Evolutionary conservation across 2,888 invertebrate genomes (phyloP).

Genomic region (Scrobipalpa costella): DNA sequence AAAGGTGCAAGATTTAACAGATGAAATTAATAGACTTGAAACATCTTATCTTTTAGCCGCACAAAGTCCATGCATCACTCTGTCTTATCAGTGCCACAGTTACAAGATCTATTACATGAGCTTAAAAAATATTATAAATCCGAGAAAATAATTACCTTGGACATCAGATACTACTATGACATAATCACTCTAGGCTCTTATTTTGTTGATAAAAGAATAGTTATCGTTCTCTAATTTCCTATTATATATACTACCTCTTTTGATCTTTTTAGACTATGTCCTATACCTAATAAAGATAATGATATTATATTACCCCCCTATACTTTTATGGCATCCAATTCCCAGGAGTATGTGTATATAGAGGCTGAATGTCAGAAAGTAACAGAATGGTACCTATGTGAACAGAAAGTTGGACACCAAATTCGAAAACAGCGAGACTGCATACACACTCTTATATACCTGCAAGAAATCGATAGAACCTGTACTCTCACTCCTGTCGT

Average conservation of each 20-base stretch:
- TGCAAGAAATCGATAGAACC: slow-evolving; percentile 19
- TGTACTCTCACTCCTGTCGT: slow-evolving; percentile 22
- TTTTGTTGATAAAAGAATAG: slow-evolving; percentile 13
- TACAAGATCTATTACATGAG: too few relatives aligned
- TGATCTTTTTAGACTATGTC: background rate
- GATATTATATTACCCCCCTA: slow-evolving; percentile 11
- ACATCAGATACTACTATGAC: slow-evolving; percentile 10
- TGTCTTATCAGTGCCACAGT: slow-evolving; percentile 1
- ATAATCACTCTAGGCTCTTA: slow-evolving; percentile 4
- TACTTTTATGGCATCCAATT: slow-evolving; percentile 19
- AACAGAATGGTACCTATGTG: slow-evolving; percentile 25
- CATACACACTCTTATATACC: slow-evolving; percentile 1
- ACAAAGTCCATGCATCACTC: slow-evolving; percentile 18
- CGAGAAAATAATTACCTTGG: slow-evolving; percentile 7
- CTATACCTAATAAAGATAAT: slow-evolving; percentile 16
- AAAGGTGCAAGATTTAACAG: slow-evolving; percentile 17
- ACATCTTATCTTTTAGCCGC: slow-evolving; percentile 16
- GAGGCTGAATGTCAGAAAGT: slow-evolving; percentile 15
- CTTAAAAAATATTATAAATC: slow-evolving; percentile 8
- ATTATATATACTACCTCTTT: slow-evolving; percentile 11
- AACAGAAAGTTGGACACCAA: slow-evolving; percentile 23
- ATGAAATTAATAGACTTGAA: slow-evolving; percentile 9
- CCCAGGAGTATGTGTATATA: slow-evolving; percentile 20
- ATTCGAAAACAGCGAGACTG: slow-evolving; percentile 24
- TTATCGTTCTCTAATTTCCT: slow-evolving; percentile 16